phyloP scores from a whole-genome alignment of 2,797 vertebrate genomes.

The Poeciliopsis infans region DNA sequence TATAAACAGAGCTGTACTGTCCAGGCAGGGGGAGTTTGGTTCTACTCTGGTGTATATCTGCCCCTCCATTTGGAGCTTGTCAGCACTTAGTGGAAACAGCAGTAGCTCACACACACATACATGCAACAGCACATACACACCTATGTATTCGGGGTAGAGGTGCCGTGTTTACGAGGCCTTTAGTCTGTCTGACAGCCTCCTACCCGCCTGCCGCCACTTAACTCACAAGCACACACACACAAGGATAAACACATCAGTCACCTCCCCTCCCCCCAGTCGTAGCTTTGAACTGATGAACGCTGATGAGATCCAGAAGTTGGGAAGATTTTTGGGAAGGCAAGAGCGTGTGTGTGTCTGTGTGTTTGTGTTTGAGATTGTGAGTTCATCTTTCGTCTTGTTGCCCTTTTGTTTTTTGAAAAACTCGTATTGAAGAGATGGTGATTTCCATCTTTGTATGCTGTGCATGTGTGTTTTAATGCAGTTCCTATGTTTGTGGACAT shows the following conservation, averaged over 20 bases:
- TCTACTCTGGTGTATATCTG: constrained; percentile 72
- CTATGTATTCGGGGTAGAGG: constrained; percentile 74
- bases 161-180: constrained; percentile 78
- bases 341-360: constrained; percentile 22
- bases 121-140: constrained; percentile 55
- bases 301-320: constrained; percentile 79
- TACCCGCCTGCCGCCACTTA: constrained; percentile 80
- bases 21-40: constrained; percentile 54
- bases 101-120: constrained; percentile 60
- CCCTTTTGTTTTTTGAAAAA: constrained; percentile 38
- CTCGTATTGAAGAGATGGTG: constrained; percentile 40
- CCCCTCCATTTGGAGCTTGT: constrained; percentile 68
- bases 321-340: constrained; percentile 57
- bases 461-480: constrained; percentile 5
- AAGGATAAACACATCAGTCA: constrained; percentile 62
- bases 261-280: constrained; percentile 30
- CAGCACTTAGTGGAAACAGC: constrained; percentile 75
- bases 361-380: constrained; percentile 18
- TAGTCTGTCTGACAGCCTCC: constrained; percentile 77
- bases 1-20: constrained; percentile 75
- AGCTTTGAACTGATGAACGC: constrained; percentile 79
- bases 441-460: constrained; percentile 41
- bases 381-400: constrained; percentile 32
- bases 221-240: constrained; percentile 55
- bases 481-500: constrained; percentile 11